Percentiles rank a stretch among this genome's conserved stretches.
Evolutionary conservation across 2,797 vertebrate genomes (phyloP).

Genomic region (Manis pentadactyla): DNA sequence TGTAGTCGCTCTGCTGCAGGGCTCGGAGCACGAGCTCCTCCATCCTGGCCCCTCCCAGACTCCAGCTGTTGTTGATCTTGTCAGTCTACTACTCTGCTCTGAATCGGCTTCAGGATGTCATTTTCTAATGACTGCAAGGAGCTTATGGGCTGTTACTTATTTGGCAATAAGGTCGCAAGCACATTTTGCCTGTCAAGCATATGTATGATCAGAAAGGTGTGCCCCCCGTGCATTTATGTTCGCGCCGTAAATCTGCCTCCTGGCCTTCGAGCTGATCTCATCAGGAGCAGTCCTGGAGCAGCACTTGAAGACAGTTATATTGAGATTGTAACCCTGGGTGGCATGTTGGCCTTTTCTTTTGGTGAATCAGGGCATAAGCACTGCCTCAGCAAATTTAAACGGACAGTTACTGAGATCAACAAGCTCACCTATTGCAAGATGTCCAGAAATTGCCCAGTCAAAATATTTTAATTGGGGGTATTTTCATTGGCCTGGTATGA

Average conservation of each 20-base stretch:
- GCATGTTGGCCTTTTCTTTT: slow-evolving; percentile 83
- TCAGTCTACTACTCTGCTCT: slow-evolving; percentile 39
- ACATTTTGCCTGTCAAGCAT: slow-evolving; percentile 86
- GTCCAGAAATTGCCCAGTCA: slow-evolving; percentile 80
- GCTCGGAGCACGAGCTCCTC: neutral
- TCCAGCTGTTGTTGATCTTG: slow-evolving; percentile 52
- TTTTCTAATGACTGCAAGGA: slow-evolving; percentile 69
- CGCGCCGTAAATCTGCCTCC: slow-evolving; percentile 86
- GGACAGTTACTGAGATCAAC: slow-evolving; percentile 85
- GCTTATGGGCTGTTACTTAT: slow-evolving; percentile 76
- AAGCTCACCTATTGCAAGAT: slow-evolving; percentile 81
- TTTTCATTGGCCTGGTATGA: slow-evolving; percentile 69
- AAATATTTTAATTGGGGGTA: slow-evolving; percentile 76
- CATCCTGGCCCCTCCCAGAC: slow-evolving; percentile 26
- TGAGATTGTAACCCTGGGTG: slow-evolving; percentile 84
- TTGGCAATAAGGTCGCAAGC: slow-evolving; percentile 82
- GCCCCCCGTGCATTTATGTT: slow-evolving; percentile 81
- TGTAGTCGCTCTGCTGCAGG: neutral
- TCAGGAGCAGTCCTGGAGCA: slow-evolving; percentile 86
- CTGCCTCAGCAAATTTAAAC: slow-evolving; percentile 86
- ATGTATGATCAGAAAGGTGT: slow-evolving; percentile 86
- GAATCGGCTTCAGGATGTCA: slow-evolving; percentile 69
- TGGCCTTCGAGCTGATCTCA: slow-evolving; percentile 86
- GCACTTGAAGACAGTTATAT: slow-evolving; percentile 86
- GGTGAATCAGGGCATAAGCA: slow-evolving; percentile 83